phyloP scores from a whole-genome alignment of 2,113 vertebrate genomes.

The Nothoprocta pentlandii region DNA sequence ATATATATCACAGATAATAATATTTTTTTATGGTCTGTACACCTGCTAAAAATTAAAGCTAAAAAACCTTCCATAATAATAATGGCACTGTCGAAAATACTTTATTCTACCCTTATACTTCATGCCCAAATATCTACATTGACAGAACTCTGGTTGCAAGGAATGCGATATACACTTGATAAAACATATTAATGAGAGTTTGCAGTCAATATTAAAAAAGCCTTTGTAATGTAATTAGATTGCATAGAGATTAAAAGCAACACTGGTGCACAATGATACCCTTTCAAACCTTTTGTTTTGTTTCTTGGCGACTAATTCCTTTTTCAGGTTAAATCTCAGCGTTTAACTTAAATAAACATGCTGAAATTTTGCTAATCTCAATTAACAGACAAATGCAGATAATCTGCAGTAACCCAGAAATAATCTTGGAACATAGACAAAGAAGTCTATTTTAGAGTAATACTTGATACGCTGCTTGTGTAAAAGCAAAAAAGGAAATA shows the following conservation, averaged over 20 bases:
- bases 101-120: neutral
- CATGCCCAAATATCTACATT: slow-evolving; percentile 53
- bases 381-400: neutral
- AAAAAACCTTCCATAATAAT: slow-evolving; percentile 70
- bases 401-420: neutral
- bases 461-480: neutral
- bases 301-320: slow-evolving; percentile 22
- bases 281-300: slow-evolving; percentile 23
- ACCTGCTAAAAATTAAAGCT: slow-evolving; percentile 75
- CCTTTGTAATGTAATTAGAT: slow-evolving; percentile 75
- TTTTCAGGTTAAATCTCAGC: slow-evolving; percentile 10
- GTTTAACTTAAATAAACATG: neutral
- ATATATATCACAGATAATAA: neutral
- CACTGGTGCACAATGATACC: neutral
- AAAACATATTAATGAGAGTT: slow-evolving; percentile 62
- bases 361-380: neutral
- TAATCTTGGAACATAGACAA: neutral
- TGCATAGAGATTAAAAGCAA: slow-evolving; percentile 21
- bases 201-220: slow-evolving; percentile 68
- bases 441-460: neutral
- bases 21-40: slow-evolving; percentile 23
- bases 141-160: slow-evolving; percentile 60
- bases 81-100: slow-evolving; percentile 12
- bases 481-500: neutral
- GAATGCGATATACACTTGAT: slow-evolving; percentile 69